phyloP scores from a whole-genome alignment of 1,140 invertebrate species.

The Drosophila biarmipes region DNA sequence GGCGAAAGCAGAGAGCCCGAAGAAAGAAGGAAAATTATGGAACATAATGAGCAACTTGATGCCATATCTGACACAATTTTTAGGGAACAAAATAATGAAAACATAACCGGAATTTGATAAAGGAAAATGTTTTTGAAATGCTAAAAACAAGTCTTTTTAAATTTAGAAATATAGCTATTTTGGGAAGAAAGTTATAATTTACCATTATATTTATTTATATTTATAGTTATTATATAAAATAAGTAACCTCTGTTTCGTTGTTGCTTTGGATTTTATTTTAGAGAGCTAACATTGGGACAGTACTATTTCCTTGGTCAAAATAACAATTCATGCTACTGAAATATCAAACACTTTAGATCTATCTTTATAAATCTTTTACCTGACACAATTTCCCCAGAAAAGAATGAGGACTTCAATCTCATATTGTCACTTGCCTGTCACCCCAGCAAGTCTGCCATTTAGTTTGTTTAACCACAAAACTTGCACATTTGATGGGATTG shows the following conservation, averaged over 20 bases:
- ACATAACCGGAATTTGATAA: neutral
- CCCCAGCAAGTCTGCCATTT: slow-evolving; percentile 13
- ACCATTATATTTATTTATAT: no score
- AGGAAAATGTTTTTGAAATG: no score
- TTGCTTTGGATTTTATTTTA: no score
- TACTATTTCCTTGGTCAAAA: no score
- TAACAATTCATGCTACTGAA: neutral
- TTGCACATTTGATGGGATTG: slow-evolving; percentile 18
- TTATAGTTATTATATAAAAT: no score
- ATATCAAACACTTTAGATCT: neutral
- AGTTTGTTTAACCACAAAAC: slow-evolving; percentile 26
- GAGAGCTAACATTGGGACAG: no score
- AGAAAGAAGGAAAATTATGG: slow-evolving; percentile 6
- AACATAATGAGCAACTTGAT: slow-evolving; percentile 22
- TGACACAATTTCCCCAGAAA: neutral
- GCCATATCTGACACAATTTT: slow-evolving; percentile 4
- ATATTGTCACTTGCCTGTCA: slow-evolving; percentile 37
- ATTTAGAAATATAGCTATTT: no score
- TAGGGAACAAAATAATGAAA: neutral
- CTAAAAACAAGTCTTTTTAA: no score
- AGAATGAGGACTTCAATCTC: slow-evolving; percentile 10
- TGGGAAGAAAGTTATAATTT: no score
- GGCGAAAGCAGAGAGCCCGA: neutral
- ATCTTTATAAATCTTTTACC: no score
- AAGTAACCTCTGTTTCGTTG: no score